Conservation (phyloP, 2,797 vertebrate genomes). For the Peromyscus melanophrys region DNA sequence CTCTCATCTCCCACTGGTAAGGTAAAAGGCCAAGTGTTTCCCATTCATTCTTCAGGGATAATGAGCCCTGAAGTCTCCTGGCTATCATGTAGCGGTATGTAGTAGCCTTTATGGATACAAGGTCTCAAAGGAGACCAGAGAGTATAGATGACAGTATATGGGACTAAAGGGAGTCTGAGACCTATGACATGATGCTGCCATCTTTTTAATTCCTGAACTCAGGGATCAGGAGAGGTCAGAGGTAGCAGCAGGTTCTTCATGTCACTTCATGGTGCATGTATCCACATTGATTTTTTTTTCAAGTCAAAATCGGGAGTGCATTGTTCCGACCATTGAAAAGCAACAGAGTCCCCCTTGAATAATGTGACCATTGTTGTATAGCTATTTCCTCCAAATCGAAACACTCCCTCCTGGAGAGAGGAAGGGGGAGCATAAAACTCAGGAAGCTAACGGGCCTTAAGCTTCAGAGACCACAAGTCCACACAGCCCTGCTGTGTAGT, state of each 20-base stretch:
- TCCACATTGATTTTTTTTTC: neutral
- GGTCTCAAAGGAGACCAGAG: neutral
- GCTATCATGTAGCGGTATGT: neutral
- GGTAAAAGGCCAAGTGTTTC: neutral
- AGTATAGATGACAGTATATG: neutral
- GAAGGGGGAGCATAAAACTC: neutral
- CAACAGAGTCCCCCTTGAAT: neutral
- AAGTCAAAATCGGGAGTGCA: neutral
- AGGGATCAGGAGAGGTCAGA: neutral
- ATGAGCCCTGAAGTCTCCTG: neutral
- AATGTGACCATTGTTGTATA: no score
- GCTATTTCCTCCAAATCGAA: neutral
- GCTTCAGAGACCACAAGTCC: neutral
- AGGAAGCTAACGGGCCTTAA: neutral
- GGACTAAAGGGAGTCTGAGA: neutral
- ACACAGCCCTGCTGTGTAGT: neutral
- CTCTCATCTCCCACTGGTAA: neutral
- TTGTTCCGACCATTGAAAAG: neutral
- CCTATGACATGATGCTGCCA: neutral
- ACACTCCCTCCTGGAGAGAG: neutral
- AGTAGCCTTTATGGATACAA: neutral
- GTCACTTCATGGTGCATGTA: neutral
- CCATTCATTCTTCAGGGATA: neutral
- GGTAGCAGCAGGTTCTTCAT: neutral
- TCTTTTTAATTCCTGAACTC: conserved; percentile 1